These are phyloP conservation scores for Larimichthys polyactis DNA, from an alignment of 2,113 vertebrate genomes.

Conservation along the genomic window DNA sequence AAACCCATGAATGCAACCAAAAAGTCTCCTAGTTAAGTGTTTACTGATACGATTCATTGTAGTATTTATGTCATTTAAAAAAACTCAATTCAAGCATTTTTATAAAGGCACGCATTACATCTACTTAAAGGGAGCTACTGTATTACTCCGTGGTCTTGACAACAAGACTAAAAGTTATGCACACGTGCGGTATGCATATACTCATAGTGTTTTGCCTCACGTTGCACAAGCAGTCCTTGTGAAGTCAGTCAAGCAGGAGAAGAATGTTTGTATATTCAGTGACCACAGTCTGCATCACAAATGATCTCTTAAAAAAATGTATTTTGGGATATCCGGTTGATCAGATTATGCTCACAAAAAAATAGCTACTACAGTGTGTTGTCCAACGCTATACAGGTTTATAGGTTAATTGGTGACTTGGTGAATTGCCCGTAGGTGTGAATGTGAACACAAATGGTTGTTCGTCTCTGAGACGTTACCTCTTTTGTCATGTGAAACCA, in stretches of 20 bases:
- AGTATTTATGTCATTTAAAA: not conserved
- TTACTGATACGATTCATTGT: not conserved
- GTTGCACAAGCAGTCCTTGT: not conserved
- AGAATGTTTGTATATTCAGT: not conserved
- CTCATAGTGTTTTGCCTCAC: not conserved
- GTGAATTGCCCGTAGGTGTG: too few species aligned
- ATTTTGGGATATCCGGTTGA: not conserved
- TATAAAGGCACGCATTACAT: not conserved
- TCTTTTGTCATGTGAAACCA: too few species aligned
- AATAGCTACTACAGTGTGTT: not conserved
- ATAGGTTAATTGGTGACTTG: not conserved
- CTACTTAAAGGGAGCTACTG: not conserved
- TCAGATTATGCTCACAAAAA: not conserved
- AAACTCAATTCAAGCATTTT: not conserved
- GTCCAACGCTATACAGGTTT: not conserved
- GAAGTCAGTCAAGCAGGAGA: not conserved
- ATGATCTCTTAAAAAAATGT: not conserved
- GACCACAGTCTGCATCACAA: not conserved
- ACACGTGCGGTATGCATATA: not conserved
- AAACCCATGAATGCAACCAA: slow-evolving; percentile 27
- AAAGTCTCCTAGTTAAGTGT: not conserved
- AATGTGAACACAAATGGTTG: too few species aligned
- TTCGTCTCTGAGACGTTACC: too few species aligned
- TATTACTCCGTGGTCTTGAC: too few species aligned
- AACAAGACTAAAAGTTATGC: too few species aligned